These are phyloP conservation scores for Pollenia labialis DNA, from an alignment of 2,888 invertebrate species.

Conservation along the genomic window DNA sequence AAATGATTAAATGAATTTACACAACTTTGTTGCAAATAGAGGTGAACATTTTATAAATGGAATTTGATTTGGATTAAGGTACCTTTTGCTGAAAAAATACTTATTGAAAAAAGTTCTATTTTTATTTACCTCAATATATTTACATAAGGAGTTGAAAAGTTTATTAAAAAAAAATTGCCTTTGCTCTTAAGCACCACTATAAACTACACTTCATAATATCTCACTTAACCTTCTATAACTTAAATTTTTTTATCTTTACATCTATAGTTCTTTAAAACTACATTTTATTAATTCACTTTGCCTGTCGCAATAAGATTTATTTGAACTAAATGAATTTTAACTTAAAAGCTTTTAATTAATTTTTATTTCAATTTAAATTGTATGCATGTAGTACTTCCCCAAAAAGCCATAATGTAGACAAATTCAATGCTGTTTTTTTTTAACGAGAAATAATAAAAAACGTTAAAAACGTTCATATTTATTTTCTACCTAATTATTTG, in stretches of 20 bases:
- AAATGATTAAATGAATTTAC: too few relatives aligned
- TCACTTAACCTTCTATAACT: not conserved
- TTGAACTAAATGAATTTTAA: slow-evolving; percentile 19
- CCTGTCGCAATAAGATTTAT: not conserved
- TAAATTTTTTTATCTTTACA: not conserved
- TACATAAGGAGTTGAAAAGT: too few relatives aligned
- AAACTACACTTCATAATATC: not conserved
- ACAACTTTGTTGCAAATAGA: too few relatives aligned
- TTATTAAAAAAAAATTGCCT: too few relatives aligned
- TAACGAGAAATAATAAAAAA: slow-evolving; percentile 25
- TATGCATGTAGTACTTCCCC: slow-evolving; percentile 50
- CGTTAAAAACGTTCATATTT: slow-evolving; percentile 54
- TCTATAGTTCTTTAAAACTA: not conserved
- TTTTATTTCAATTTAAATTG: slow-evolving; percentile 63
- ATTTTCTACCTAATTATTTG: slow-evolving; percentile 69
- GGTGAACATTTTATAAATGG: too few relatives aligned
- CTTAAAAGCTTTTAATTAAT: slow-evolving; percentile 66
- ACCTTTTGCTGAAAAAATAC: too few relatives aligned
- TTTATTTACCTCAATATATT: too few relatives aligned
- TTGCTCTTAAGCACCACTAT: not conserved
- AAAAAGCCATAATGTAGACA: slow-evolving; percentile 50
- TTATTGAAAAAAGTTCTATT: too few relatives aligned
- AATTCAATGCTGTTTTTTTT: slow-evolving; percentile 62
- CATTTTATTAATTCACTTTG: slow-evolving; percentile 10
- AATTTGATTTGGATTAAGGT: too few relatives aligned